These are phyloP conservation scores for Nebria salina DNA, from an alignment of 2,888 invertebrate species.

Conservation along the genomic window DNA sequence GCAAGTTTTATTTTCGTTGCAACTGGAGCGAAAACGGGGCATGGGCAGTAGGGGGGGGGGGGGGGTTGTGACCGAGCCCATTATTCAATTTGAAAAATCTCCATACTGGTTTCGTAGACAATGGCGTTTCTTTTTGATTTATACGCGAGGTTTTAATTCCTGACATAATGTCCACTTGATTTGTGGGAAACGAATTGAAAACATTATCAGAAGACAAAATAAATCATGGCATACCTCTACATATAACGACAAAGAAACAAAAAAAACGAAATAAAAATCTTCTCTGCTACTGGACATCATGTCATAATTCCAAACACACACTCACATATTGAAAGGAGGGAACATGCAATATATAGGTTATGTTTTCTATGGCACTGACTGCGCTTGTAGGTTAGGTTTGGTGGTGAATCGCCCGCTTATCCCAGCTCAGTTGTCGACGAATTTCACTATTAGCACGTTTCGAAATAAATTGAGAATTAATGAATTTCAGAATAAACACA, in stretches of 20 bases:
- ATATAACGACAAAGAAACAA: slow-evolving; percentile 37
- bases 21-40: neutral
- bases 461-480: too few relatives aligned
- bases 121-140: slow-evolving; percentile 59
- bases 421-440: too few relatives aligned
- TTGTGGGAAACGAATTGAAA: slow-evolving; percentile 62
- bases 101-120: slow-evolving; percentile 61
- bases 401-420: too few relatives aligned
- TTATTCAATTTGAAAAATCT: slow-evolving; percentile 59
- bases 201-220: slow-evolving; percentile 60
- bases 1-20: neutral
- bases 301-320: neutral
- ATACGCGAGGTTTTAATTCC: slow-evolving; percentile 61
- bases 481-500: too few relatives aligned
- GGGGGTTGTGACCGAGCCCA: slow-evolving; percentile 48
- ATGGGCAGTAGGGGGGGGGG: neutral
- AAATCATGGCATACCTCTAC: slow-evolving; percentile 54
- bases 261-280: slow-evolving; percentile 28
- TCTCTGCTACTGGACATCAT: slow-evolving; percentile 24
- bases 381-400: too few relatives aligned
- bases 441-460: too few relatives aligned
- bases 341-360: too few relatives aligned
- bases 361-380: too few relatives aligned
- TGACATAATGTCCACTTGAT: slow-evolving; percentile 63
- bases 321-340: neutral